A percentile compares a stretch with the other conserved stretches of the same genome.
Evolutionary conservation across 2,797 vertebrate genomes (phyloP).

Genomic region (Agapornis canus): DNA sequence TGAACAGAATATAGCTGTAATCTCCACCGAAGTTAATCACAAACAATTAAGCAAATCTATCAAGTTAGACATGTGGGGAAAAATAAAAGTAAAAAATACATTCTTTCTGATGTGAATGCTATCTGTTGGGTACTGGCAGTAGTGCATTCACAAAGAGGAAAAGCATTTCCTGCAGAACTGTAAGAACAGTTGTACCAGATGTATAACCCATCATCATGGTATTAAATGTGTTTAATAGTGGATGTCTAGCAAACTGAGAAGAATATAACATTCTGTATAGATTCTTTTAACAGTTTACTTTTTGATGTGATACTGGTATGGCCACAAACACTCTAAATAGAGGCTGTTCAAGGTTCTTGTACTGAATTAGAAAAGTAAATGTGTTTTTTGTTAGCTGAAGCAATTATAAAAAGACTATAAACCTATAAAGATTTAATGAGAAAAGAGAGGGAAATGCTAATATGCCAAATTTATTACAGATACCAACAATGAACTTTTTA

Average conservation of each 20-base stretch:
- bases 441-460: not conserved
- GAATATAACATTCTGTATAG: not conserved
- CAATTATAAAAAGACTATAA: not conserved
- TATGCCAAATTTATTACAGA: not conserved
- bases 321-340: not conserved
- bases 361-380: not conserved
- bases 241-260: not conserved
- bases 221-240: not conserved
- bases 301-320: fast-evolving
- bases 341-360: not conserved
- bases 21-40: not conserved
- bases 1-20: not conserved
- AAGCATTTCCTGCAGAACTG: not conserved
- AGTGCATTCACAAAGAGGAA: not conserved
- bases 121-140: not conserved
- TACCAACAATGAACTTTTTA: not conserved
- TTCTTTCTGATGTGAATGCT: not conserved
- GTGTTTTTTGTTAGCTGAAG: not conserved
- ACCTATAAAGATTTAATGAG: not conserved
- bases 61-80: not conserved
- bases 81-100: not conserved
- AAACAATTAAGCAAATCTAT: not conserved
- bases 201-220: not conserved
- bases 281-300: not conserved
- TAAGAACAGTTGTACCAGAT: not conserved